A percentile compares a stretch with the other conserved stretches of the same genome.
phyloP scores from a whole-genome alignment of 2,888 invertebrate species.

The Girardia tigrina region DNA sequence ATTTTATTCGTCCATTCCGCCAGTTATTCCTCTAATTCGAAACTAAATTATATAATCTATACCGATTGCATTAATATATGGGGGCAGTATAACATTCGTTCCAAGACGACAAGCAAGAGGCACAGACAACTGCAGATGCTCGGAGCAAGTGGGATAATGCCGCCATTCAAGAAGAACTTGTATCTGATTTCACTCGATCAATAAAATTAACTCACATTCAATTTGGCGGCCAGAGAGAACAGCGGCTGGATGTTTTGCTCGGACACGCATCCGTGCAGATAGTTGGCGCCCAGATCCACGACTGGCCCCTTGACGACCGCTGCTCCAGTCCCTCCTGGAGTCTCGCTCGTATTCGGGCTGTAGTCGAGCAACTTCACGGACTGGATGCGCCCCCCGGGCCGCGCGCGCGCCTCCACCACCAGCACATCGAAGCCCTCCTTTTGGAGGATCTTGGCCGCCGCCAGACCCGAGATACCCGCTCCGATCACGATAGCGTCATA shows the following conservation, averaged over 20 bases:
- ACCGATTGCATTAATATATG: no score
- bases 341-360: no score
- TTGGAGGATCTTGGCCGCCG: slow-evolving; percentile 34
- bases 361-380: slow-evolving; percentile 15
- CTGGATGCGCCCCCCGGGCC: slow-evolving; percentile 36
- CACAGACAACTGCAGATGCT: no score
- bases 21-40: no score
- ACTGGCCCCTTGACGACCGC: neutral
- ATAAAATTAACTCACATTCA: slow-evolving; percentile 24
- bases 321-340: neutral
- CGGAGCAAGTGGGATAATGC: no score
- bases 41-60: no score
- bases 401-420: slow-evolving; percentile 35
- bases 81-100: no score
- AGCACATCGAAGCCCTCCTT: slow-evolving; percentile 24
- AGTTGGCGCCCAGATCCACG: slow-evolving; percentile 37
- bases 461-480: slow-evolving; percentile 37
- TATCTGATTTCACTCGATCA: no score
- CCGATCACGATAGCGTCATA: slow-evolving; percentile 36
- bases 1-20: no score
- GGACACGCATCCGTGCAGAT: slow-evolving; percentile 36
- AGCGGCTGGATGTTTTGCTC: slow-evolving; percentile 34
- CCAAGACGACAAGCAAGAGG: no score
- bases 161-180: no score
- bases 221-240: slow-evolving; percentile 26